Base-by-base conservation (phyloP, 1,140 invertebrate species). In the Lethocerus indicus region DNA sequence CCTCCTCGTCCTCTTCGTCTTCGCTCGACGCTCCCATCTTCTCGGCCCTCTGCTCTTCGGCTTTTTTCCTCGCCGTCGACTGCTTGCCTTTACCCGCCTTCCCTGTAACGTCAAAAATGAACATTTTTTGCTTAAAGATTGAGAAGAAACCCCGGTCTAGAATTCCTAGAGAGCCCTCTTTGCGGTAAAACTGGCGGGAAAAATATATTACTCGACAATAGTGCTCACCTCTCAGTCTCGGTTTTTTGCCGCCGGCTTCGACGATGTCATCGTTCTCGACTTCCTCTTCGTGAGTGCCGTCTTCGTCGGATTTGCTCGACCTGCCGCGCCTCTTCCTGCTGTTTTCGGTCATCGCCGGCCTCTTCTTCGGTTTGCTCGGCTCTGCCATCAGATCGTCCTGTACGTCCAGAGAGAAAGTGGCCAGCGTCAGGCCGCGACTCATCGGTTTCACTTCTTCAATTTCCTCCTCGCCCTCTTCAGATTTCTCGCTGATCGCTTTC, bases 261-360 rank as follows among this genome's bases (percentile, higher is more conserved):
- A 55, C 23, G 64, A n/a, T 28, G 2, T 40, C 62, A 27, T 71
- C 68, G 32, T 67, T 64, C 27, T 73, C 63, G 13, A 48, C 60
- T 37, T 60, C 25, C 16, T 16, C 51, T 50, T 47, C 27, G 2
- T 20, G 20, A 40, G 37, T 40, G 25, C 20, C 45, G 3, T 35
- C 45, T 23, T 47, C 42, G 12, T 44, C 42, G 20, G 42, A 44
- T 28, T 20, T 24, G 13, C 42, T 44, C 13, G 29, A 27, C 21
- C 25, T 44, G 16, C n/a, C 29, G 21, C 42, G 26, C 27, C 25
- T 44, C n/a, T 28, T 44, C 14, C 42, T 26, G 16, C 29, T 44
- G 6, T 28, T 44, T 16, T 26, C 29, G 6, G 12, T 16, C 14
- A 20, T 16, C 7, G 36, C 5, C 36, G 18, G 21, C 4, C 23